Evolutionary conservation across 2,113 vertebrate genomes (phyloP).

Genomic region (Tetrao urogallus): DNA sequence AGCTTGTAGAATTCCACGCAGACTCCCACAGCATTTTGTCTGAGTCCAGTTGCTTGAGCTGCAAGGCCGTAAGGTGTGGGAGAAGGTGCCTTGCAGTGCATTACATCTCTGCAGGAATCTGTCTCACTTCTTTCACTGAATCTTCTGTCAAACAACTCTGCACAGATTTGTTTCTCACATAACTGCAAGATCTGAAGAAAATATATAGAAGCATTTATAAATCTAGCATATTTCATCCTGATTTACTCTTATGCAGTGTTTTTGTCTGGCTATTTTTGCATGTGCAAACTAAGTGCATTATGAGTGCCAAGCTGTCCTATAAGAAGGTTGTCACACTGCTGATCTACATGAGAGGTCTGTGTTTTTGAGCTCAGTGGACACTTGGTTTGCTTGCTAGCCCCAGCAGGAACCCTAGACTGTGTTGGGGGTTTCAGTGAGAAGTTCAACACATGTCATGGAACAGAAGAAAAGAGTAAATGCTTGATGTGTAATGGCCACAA

Average conservation of each 20-base stretch:
- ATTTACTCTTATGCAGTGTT: background rate
- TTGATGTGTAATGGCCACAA: background rate
- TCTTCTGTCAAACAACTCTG: background rate
- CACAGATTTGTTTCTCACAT: background rate
- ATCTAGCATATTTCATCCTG: background rate
- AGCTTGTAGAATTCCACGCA: background rate
- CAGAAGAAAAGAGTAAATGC: background rate
- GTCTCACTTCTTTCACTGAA: background rate
- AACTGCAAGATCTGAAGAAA: background rate
- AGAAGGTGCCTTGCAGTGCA: background rate
- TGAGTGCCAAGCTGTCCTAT: background rate
- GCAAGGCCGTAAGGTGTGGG: background rate
- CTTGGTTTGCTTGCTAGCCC: background rate
- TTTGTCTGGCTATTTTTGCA: background rate
- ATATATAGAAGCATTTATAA: background rate
- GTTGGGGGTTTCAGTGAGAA: background rate
- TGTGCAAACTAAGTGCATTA: background rate
- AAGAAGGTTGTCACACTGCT: background rate
- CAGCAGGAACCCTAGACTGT: background rate
- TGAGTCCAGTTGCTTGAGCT: background rate
- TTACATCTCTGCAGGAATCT: background rate
- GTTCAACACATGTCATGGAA: background rate
- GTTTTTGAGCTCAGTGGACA: background rate
- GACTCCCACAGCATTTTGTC: background rate
- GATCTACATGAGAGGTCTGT: background rate